Evolutionary conservation across 2,797 vertebrate species (phyloP), one percentile per base, ranked within the genome.

Genomic region (Coendou prehensilis): DNA sequence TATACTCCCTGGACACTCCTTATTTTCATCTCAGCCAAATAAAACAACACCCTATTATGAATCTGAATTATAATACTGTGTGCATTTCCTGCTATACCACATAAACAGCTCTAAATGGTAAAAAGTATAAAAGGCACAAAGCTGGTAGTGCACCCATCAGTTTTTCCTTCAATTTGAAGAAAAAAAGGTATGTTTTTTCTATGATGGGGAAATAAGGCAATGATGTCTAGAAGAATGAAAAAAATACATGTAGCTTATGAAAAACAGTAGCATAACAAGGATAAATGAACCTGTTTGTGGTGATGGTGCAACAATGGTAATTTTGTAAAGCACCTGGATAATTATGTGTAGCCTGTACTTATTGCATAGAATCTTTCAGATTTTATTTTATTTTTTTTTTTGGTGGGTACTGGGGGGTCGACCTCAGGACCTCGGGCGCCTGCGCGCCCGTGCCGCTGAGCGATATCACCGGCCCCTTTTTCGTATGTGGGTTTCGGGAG

Each of bases 21-120:
- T 93, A 87, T 93, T 95, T 89, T 97, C 47, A 91, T 93, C 33
- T 92, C 64, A 75, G 9, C 20, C 8, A 78, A 85, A 95, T 79
- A 89, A 97, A 96, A 85, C 30, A 87, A 22, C 23, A 54, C 8
- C 30, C 20, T 80, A 23, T 96, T 94, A 80, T 81, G 61, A 93
- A 90, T 86, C 56, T 94, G 95, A 95, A 96, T 87, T 37, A 1
- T 30, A 96, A 94, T 89, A 30, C 22, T 1, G 1, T 93, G 93
- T 94, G 17, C 54, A 71, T 78, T 95, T 96, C 92, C 37, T 91
- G 30, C 26, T 88, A 63, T 50, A 17, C 17, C 14, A 54, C 20
- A 91, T 54, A 88, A 92, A 89, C 73, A 87, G 18, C 33, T 93
- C 33, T 84, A 87, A 89, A 75, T 89, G 78, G 4, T n/a, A 59